Evolutionary conservation across 2,113 vertebrate species (phyloP).

Genomic region (Himantopus leucocephalus): DNA sequence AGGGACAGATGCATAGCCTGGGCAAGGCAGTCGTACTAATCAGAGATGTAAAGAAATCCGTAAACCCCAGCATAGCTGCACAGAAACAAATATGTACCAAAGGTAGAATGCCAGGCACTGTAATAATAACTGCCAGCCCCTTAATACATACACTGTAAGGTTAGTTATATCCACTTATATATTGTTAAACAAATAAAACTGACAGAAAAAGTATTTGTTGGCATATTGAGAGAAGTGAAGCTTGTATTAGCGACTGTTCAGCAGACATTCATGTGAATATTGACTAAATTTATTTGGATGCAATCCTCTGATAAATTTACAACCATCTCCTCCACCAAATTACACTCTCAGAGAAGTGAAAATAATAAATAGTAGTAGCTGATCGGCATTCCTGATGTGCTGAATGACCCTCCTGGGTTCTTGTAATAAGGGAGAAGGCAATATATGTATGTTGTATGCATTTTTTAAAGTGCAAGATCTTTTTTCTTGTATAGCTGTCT

Average conservation of each 20-base stretch:
- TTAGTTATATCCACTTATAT: not conserved
- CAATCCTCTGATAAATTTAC: not conserved
- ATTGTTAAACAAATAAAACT: not conserved
- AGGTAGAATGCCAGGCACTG: not conserved
- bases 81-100: not conserved
- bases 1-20: not conserved
- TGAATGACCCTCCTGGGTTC: not conserved
- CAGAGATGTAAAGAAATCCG: not conserved
- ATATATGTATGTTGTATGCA: not conserved
- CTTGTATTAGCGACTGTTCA: not conserved
- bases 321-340: not conserved
- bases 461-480: not conserved
- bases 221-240: not conserved
- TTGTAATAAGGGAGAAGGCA: not conserved
- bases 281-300: not conserved
- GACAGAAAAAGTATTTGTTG: not conserved
- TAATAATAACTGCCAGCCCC: not conserved
- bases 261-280: not conserved
- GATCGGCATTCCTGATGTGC: not conserved
- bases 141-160: not conserved
- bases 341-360: not conserved
- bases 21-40: not conserved
- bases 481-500: not conserved
- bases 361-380: not conserved
- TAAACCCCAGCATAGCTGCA: not conserved